Evolutionary conservation across 2,888 invertebrate genomes (phyloP).

Genomic region (Agrochola circellaris): DNA sequence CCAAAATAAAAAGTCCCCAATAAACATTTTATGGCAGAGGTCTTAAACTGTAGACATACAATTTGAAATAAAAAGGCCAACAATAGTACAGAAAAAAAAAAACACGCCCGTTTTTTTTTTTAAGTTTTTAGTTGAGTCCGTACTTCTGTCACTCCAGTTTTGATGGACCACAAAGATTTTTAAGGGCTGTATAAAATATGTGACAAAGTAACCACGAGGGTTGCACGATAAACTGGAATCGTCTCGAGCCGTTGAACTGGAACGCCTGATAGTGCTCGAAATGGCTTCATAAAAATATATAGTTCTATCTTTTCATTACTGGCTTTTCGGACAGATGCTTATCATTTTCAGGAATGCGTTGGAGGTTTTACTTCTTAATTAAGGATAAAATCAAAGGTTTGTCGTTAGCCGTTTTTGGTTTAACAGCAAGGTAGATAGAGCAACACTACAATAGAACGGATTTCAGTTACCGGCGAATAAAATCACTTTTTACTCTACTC

Average conservation of each 20-base stretch:
- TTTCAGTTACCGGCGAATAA: not conserved
- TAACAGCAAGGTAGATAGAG: not conserved
- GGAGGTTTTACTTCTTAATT: slow-evolving; percentile 18
- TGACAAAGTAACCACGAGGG: slow-evolving; percentile 69
- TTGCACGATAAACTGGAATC: slow-evolving; percentile 68
- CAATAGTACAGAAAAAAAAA: slow-evolving; percentile 27
- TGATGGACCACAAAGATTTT: slow-evolving; percentile 57
- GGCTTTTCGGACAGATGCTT: slow-evolving; percentile 51
- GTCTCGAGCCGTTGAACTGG: slow-evolving; percentile 73
- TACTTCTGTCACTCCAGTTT: slow-evolving; percentile 29
- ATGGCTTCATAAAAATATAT: slow-evolving; percentile 71
- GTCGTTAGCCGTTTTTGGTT: too few relatives aligned
- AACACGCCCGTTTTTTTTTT: slow-evolving; percentile 10
- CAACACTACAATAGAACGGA: too few relatives aligned
- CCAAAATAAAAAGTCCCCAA: not conserved
- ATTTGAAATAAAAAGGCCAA: slow-evolving; percentile 32
- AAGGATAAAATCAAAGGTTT: too few relatives aligned
- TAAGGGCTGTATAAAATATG: slow-evolving; percentile 68
- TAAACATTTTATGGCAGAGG: slow-evolving; percentile 25
- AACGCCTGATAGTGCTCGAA: slow-evolving; percentile 75
- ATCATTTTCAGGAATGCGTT: slow-evolving; percentile 39
- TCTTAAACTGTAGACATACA: not conserved
- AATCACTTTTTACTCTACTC: not conserved
- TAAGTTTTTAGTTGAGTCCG: not conserved
- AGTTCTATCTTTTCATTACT: slow-evolving; percentile 60